Evolutionary conservation across 2,797 vertebrate genomes (phyloP), one percentile per base, ranked within the genome.

Genomic region (Trematocara caparti): DNA sequence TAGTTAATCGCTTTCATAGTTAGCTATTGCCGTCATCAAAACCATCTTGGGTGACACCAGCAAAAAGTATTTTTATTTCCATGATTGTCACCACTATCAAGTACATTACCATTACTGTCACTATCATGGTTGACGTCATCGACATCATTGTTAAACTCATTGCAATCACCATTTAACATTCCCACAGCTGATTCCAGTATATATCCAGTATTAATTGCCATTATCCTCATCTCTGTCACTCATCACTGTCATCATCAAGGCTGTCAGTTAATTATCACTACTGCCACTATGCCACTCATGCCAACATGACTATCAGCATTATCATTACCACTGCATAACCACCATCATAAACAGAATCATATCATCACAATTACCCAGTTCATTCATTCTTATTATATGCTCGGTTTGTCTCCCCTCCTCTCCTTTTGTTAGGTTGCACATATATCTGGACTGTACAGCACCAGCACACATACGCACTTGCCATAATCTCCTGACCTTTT

Each of bases 401-500:
- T 69, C 24, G 1, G 43, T 71, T 7, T 30, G 40, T 71, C 21
- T 47, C 40, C 15, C 64, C 14, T 27, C 50, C 8, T 34, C 45
- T 27, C 1, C 17, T 73, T 51, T 77, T 73, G 36, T 57, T 38
- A 43, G 59, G 24, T 32, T 27, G 30, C 9, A 48, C 55, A 64
- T 19, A 71, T 19, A 51, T 55, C 27, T 24, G 17, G 8, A 47
- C 43, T 71, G 40, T 40, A 27, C 34, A 40, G 32, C 12, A 48
- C 24, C 15, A 45, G 40, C 36, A 72, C 55, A 76, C 72, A 76
- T 50, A 71, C 69, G 13, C 24, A 9, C 62, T 17, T 11, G 9
- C 57, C 62, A 74, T 78, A 83, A 83, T 84, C 76, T 73, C 36
- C 49, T 88, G 87, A 92, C 89, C 87, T 90, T 92, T 82, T 86